phyloP scores from a whole-genome alignment of 2,797 vertebrate species.

The Microctenopoma lineatum region DNA sequence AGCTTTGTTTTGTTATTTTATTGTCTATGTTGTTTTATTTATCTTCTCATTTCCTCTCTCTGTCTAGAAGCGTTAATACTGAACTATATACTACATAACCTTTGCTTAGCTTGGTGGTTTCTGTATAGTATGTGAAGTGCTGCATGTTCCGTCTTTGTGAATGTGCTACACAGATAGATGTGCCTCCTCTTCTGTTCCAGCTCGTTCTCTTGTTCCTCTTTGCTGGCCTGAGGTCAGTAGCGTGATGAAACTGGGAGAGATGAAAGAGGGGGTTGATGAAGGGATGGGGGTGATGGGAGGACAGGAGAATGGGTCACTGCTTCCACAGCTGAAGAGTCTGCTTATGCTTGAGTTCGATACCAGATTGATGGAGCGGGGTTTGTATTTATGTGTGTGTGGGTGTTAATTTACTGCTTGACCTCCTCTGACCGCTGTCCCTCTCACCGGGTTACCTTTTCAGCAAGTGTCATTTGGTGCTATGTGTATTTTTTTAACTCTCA shows the following conservation, averaged over 20 bases:
- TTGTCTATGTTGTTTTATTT: not conserved
- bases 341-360: conserved; percentile 31
- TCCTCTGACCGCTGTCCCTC: conserved; percentile 16
- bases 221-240: conserved; percentile 51
- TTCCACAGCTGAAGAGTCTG: conserved; percentile 49
- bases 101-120: too few relatives aligned
- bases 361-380: conserved; percentile 28
- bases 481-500: not conserved
- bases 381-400: conserved; percentile 20
- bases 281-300: conserved; percentile 53
- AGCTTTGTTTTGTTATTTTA: not conserved
- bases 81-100: too few relatives aligned
- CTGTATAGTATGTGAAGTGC: too few relatives aligned
- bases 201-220: conserved; percentile 2
- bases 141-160: not conserved
- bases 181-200: not conserved
- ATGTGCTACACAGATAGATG: conserved; percentile 17
- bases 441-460: conserved; percentile 20
- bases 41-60: not conserved
- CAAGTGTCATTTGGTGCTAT: not conserved
- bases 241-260: conserved; percentile 68
- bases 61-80: not conserved
- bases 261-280: conserved; percentile 68
- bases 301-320: conserved; percentile 69
- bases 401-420: conserved; percentile 3